Percentiles rank a stretch among this genome's conserved stretches.
phyloP scores from a whole-genome alignment of 2,113 vertebrate species.

The Chascanopsetta lugubris region DNA sequence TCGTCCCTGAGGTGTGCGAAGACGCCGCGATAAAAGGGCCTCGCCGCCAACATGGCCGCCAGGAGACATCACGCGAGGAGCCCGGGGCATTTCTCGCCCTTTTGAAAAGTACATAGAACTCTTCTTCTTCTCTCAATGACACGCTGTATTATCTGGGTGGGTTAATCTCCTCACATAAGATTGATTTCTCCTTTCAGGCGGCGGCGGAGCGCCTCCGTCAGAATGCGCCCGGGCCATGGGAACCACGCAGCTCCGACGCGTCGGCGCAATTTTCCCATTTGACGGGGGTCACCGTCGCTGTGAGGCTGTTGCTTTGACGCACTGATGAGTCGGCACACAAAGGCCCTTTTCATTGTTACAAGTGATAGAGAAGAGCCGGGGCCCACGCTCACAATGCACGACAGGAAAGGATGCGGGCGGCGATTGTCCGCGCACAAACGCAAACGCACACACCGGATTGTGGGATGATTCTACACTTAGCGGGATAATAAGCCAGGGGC shows the following conservation, averaged over 20 bases:
- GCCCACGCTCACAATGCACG: conserved; percentile 39
- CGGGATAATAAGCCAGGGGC: conserved; percentile 14
- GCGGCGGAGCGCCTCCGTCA: conserved; percentile 67
- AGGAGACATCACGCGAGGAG: conserved; percentile 71
- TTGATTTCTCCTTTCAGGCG: conserved; percentile 77
- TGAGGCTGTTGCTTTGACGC: conserved; percentile 65
- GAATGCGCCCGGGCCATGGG: conserved; percentile 70
- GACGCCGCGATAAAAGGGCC: conserved; percentile 44
- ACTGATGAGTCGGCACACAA: conserved; percentile 67
- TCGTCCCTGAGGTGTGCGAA: conserved; percentile 52
- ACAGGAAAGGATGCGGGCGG: conserved; percentile 43
- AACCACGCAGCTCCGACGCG: conserved; percentile 68
- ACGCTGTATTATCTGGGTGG: conserved; percentile 79
- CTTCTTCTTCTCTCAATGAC: conserved; percentile 69
- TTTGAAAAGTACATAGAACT: conserved; percentile 56
- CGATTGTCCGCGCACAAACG: conserved; percentile 43
- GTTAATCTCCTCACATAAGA: conserved; percentile 81
- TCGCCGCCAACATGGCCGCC: conserved; percentile 62
- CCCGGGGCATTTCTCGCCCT: conserved; percentile 53
- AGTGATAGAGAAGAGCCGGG: conserved; percentile 54
- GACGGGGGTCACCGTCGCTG: conserved; percentile 72
- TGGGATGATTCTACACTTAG: conserved; percentile 24
- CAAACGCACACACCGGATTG: conserved; percentile 30
- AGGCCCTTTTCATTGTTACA: conserved; percentile 68
- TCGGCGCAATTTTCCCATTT: conserved; percentile 72